Evolutionary conservation across 2,888 invertebrate species (phyloP), one percentile per base, ranked within the genome.

Genomic region (Agrotis segetum): DNA sequence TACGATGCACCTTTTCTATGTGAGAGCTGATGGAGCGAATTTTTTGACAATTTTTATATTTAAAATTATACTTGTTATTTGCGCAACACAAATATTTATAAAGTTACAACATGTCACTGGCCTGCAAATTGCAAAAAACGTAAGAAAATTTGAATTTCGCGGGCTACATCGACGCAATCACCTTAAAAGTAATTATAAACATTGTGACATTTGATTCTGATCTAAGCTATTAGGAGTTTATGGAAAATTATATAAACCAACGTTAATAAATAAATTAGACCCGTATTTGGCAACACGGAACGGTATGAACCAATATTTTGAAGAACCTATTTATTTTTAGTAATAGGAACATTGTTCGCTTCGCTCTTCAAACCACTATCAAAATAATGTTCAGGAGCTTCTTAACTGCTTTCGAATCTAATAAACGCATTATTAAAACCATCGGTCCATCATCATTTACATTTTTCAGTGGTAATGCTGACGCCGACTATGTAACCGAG

Each of bases 281-380:
- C 76, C 76, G 61, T 59, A 56, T 69, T 61, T 50, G 11, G 46
- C 46, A 58, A 75, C 24, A 69, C 55, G 34, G 40, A 50, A 40
- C 16, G 11, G 56, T 17, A 50, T 21, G 40, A 52, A 29, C n/a
- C 24, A 52, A 52, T 52, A 50, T n/a, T 56, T 47, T 3, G n/a
- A 75, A 47, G 29, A 34, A 56, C 6, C n/a, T 21, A 53, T 34
- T 4, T 67, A 56, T 40, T 47, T 52, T 58, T 52, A 52, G n/a
- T 50, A 47, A 40, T 40, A 76, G 61, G 61, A 76, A 74, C 69
- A 46, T 75, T 67, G 53, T 67, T 74, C 19, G 29, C 53, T 9
- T 74, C 67, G 46, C 40, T 46, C 13, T 47, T 34, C 40, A 21
- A 47, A 58, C 40, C 11, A 24, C 17, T 40, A 2, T 61, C 55